Percentiles rank a stretch among this genome's conserved stretches.
phyloP scores from a whole-genome alignment of 2,888 invertebrate species.

The Pycnomerus fuliginosus region DNA sequence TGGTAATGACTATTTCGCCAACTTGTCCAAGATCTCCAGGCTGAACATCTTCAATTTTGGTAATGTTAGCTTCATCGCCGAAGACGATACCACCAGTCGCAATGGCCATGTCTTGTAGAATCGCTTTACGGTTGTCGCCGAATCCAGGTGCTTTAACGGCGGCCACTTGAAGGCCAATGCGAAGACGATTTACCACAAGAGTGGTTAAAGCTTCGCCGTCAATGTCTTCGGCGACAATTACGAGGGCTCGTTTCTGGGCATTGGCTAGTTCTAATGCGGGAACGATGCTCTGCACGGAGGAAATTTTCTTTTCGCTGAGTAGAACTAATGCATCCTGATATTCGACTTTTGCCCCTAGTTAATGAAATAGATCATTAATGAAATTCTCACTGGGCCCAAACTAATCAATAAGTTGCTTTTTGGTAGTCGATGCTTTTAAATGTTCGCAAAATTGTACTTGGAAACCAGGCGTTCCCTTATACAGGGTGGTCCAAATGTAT shows the following conservation, averaged over 20 bases:
- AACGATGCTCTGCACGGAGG: constrained; percentile 93
- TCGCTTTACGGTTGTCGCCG: constrained; percentile 55
- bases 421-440: too few relatives aligned
- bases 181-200: constrained; percentile 55
- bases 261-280: constrained; percentile 97
- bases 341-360: constrained; percentile 86
- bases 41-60: constrained; percentile 53
- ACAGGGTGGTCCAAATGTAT: too few relatives aligned
- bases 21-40: constrained; percentile 52
- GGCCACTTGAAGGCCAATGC: constrained; percentile 55
- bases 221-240: constrained; percentile 67
- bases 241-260: constrained; percentile 86
- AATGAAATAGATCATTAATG: neutral
- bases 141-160: constrained; percentile 57
- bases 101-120: constrained; percentile 54
- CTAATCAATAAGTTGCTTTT: too few relatives aligned
- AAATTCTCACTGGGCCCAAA: too few relatives aligned
- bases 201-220: constrained; percentile 56
- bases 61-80: constrained; percentile 53
- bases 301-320: constrained; percentile 97
- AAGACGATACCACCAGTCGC: constrained; percentile 54
- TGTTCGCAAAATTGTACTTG: too few relatives aligned
- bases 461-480: too few relatives aligned
- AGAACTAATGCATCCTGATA: constrained; percentile 95
- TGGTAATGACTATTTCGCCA: constrained; percentile 53